Percentiles rank a stretch among this genome's conserved stretches.
Conservation (phyloP, 2,797 vertebrate genomes). For the Acrossocheilus wenchowensis region DNA sequence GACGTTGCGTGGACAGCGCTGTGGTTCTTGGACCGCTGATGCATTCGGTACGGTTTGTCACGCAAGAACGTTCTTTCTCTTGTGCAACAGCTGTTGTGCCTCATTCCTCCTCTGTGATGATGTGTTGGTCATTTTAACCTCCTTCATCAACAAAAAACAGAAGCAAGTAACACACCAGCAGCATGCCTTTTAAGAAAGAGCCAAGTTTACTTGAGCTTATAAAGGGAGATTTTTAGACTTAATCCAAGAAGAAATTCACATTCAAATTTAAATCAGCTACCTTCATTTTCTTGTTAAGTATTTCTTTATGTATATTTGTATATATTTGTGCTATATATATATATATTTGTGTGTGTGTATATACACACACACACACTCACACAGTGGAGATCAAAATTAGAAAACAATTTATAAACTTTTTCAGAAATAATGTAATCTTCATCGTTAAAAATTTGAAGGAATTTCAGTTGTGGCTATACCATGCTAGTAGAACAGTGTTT, state of each 20-base stretch:
- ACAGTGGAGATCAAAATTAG: too few species aligned
- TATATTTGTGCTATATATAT: neutral
- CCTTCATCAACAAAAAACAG: neutral
- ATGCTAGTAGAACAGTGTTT: too few species aligned
- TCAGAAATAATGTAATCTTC: too few species aligned
- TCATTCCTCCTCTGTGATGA: neutral
- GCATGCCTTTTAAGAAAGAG: neutral
- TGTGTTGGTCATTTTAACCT: neutral
- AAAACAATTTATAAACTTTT: too few species aligned
- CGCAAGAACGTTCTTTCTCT: neutral
- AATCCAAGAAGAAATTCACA: neutral
- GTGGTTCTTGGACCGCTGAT: conserved; percentile 86
- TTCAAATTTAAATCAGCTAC: neutral
- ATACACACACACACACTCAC: too few species aligned
- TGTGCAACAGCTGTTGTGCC: neutral
- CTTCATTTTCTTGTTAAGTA: neutral
- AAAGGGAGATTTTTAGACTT: neutral
- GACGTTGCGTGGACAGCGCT: conserved; percentile 86
- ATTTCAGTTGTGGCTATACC: too few species aligned
- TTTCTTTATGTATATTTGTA: neutral
- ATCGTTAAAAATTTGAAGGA: too few species aligned
- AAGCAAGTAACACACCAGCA: neutral
- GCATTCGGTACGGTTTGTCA: conserved; percentile 76
- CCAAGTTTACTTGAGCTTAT: neutral
- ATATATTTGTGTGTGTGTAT: neutral